Percentiles rank a stretch among this genome's conserved stretches.
These are phyloP conservation scores for Papilio glaucus DNA, from an alignment of 1,140 invertebrate genomes.

Conservation along the genomic window DNA sequence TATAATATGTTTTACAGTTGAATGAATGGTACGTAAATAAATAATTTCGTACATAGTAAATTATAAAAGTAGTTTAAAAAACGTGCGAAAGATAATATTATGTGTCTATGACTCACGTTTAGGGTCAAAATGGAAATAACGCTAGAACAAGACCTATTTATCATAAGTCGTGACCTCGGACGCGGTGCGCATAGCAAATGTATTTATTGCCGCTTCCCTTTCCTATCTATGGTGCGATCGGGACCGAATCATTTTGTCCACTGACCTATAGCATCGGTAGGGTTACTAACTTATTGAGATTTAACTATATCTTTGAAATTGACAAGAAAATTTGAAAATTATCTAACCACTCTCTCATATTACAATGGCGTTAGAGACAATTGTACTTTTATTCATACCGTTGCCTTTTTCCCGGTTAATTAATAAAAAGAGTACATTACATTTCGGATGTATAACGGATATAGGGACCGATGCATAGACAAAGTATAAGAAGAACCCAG, in stretches of 20 bases:
- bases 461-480: no score
- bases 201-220: conserved; percentile 43
- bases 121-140: conserved; percentile 45
- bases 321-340: neutral
- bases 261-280: neutral
- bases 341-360: no score
- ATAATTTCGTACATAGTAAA: neutral
- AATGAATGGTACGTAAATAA: neutral
- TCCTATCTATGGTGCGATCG: conserved; percentile 33
- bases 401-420: no score
- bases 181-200: conserved; percentile 47
- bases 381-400: no score
- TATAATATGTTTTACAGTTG: no score
- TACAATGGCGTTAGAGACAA: no score
- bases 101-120: conserved; percentile 33
- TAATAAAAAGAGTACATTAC: no score
- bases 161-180: conserved; percentile 48
- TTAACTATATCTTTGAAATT: neutral
- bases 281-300: neutral
- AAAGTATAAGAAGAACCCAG: no score
- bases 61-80: conserved; percentile 1
- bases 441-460: no score
- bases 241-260: conserved; percentile 32
- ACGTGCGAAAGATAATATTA: conserved; percentile 35
- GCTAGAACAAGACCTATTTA: conserved; percentile 47